Evolutionary conservation across 2,888 invertebrate genomes (phyloP), one percentile per base, ranked within the genome.

Genomic region (Drosophila yooni): DNA sequence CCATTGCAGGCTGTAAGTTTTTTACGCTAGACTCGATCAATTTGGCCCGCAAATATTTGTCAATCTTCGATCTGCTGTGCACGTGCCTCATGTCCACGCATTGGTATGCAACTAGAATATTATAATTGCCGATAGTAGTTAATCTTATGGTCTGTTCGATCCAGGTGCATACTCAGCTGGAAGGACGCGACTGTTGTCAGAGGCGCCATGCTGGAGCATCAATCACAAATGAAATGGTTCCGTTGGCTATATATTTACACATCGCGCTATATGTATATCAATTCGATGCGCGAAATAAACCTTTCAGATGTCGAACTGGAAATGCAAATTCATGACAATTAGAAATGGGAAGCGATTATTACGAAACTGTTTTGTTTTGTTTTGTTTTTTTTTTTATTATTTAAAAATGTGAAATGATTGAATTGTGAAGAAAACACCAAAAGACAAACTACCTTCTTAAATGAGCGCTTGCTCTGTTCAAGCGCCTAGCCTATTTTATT

Each of bases 181-280:
- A 94, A 94, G 7, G 95, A 95, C 79, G 94, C 95, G 61, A 91
- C 94, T 5, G 92, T 94, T 31, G 93, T 96, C 33, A 94, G 96
- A 92, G 94, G 94, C 78, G 98, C 98, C 5, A 98, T 99, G 98
- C 94, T 94, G 78, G 95, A 95, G 64, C 98, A 99, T 92, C 94
- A 94, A 81, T 97, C 98, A n/a, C 99, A 99, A 93, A 95, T 98
- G 94, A 95, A 97, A 46, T 99, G 99, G 99, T 99, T 97, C 93
- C 95, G 99, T 65, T 95, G 95, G 91, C 94, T 99, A 5, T 99
- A 98, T 91, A 95, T 99, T 85, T 91, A 95, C 50, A 97, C 98
- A 93, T 98, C 98, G 18, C 95, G 98, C 63, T 99, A 99, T 92
- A 96, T 98, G 94, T 94, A 97, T 80, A 96, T 99, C 74, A 99